Percentiles rank a stretch among this genome's conserved stretches.
These are phyloP conservation scores for Rapana venosa DNA, from an alignment of 2,888 invertebrate genomes.

Conservation along the genomic window DNA sequence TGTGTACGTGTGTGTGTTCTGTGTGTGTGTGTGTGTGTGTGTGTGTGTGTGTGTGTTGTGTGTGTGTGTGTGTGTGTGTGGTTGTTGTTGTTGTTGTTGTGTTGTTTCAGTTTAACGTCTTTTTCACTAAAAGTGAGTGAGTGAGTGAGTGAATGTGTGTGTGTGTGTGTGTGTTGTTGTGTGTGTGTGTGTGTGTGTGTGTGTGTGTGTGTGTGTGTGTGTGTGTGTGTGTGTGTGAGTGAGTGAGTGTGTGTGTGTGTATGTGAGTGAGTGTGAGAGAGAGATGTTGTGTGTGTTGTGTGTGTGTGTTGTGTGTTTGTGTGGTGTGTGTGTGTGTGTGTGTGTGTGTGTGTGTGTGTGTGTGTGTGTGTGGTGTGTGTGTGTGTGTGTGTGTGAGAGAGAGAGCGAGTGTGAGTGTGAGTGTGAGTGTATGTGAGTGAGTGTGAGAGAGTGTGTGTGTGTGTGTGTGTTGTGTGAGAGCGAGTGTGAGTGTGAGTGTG, in stretches of 20 bases:
- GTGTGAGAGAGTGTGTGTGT: neutral
- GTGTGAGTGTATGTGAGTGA: neutral
- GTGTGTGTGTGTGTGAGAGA: constrained; percentile 17
- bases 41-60: too few relatives aligned
- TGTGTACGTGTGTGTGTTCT: neutral
- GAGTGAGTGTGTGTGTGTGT: neutral
- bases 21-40: neutral
- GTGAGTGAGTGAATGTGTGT: too few relatives aligned
- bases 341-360: constrained; percentile 1
- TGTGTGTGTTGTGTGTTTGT: neutral
- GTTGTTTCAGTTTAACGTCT: too few relatives aligned
- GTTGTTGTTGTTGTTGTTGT: too few relatives aligned
- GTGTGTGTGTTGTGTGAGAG: neutral
- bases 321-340: neutral
- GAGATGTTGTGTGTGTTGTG: neutral
- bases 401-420: neutral
- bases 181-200: neutral
- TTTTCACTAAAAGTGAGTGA: too few relatives aligned
- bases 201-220: too few relatives aligned
- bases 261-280: neutral
- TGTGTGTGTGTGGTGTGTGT: neutral
- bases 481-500: neutral
- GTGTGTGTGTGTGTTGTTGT: neutral
- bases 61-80: neutral
- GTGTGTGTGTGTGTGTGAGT: neutral